Conservation (phyloP, 2,797 vertebrate genomes). For the Peromyscus nudipes region DNA sequence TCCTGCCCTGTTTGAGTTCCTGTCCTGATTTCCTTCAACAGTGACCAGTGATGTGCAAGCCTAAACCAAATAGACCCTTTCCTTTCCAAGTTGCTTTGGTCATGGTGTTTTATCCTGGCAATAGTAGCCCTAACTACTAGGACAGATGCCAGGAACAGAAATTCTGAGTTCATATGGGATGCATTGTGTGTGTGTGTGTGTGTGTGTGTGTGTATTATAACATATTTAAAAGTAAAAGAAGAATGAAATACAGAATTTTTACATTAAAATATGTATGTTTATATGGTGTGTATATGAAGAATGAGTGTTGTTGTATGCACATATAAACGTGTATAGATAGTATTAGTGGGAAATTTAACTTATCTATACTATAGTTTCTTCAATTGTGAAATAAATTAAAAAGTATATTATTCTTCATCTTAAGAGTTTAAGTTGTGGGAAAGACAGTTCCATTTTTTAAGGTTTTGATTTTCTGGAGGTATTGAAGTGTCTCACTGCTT, state of each 20-base stretch:
- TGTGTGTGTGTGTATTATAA: neutral
- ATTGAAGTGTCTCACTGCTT: conserved; percentile 19
- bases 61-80: neutral
- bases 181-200: neutral
- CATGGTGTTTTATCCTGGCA: neutral
- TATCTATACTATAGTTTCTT: neutral
- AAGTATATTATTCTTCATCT: neutral
- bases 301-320: neutral
- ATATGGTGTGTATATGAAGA: neutral
- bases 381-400: neutral
- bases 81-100: neutral
- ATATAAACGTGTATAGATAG: neutral
- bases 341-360: neutral
- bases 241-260: neutral
- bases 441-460: neutral
- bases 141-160: neutral
- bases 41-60: neutral
- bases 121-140: no score
- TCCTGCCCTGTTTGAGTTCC: no score
- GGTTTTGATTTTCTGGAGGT: neutral
- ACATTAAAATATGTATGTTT: neutral
- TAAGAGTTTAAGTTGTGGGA: neutral
- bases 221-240: neutral
- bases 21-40: neutral
- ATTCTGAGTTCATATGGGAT: neutral